Evolutionary conservation across 2,113 vertebrate genomes (phyloP), one percentile per base, ranked within the genome.

Genomic region (Verasper variegatus): DNA sequence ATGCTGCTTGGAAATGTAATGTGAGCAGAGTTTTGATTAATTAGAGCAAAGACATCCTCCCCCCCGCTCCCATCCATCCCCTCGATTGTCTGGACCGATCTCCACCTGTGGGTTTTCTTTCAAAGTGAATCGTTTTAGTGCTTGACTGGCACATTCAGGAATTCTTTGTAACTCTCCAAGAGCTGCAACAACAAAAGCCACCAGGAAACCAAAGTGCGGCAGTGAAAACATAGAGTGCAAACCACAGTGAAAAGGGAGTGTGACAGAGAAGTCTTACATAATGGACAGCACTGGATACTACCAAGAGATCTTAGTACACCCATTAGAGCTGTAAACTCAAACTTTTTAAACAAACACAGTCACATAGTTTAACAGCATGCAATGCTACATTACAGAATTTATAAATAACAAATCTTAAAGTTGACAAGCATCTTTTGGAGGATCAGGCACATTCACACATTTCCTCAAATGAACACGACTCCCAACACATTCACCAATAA

Each of bases 21-120:
- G 51, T 83, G 79, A 88, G 82, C 66, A 40, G 77, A 78, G 80
- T 74, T 86, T 86, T 67, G 47, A 88, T 89, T 80, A 83, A 83
- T 88, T 80, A 47, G 63, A 82, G 83, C 60, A 86, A 84, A 88
- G 86, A 67, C 51, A 86, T 86, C 82, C 81, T 80, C 24, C 23
- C 23, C 49, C 35, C 23, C 12, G 8, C 56, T 52, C 21, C 57
- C 58, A 11, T 61, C 62, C 55, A 62, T 86, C 77, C 68, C 40
- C 60, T 68, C 20, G 0, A 73, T 51, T 76, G 74, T 61, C 55
- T 37, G 35, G 51, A 55, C 37, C 0, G 11, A 47, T 73, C 51
- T 83, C 81, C 83, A 86, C 88, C 88, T 88, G 82, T 49, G 4
- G 62, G 68, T 75, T 69, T 79, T 37, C 74, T 80, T 81, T 85